A percentile compares a stretch with the other conserved stretches of the same genome.
These are phyloP conservation scores for Labeo rohita DNA, from an alignment of 2,113 vertebrate genomes.

Conservation along the genomic window DNA sequence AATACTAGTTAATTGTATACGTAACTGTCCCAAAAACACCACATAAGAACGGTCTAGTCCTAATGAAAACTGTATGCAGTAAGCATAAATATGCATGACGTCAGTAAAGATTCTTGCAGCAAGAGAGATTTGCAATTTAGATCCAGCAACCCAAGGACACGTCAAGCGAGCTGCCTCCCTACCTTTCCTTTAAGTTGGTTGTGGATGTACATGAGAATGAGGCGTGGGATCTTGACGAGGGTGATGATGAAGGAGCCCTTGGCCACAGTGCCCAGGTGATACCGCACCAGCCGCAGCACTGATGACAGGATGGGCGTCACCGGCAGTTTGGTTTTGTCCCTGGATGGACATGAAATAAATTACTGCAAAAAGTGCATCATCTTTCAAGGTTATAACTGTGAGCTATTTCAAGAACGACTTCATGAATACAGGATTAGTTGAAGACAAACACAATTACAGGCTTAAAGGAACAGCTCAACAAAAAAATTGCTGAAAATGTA, in stretches of 20 bases:
- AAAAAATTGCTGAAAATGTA: neutral
- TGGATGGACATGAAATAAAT: constrained; percentile 59
- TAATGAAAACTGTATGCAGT: neutral
- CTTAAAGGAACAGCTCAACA: neutral
- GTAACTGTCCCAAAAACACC: neutral
- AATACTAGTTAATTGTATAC: neutral
- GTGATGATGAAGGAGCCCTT: constrained; percentile 99
- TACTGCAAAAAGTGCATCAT: neutral
- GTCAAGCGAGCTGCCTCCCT: neutral
- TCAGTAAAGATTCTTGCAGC: neutral
- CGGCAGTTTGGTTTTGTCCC: constrained; percentile 92
- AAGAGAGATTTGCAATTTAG: constrained; percentile 2
- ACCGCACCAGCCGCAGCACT: constrained; percentile 88
- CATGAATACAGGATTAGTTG: neutral
- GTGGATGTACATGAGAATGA: constrained; percentile 96
- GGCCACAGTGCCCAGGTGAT: constrained; percentile 95
- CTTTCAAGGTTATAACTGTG: neutral
- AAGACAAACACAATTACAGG: neutral
- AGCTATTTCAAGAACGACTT: neutral
- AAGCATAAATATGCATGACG: neutral
- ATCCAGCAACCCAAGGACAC: neutral
- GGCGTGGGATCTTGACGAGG: constrained; percentile 93
- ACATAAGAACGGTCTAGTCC: neutral
- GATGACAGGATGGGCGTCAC: constrained; percentile 94
- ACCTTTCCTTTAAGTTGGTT: constrained; percentile 98